These are phyloP conservation scores for Capreolus pygargus DNA, from an alignment of 2,113 vertebrate genomes.

Conservation along the genomic window DNA sequence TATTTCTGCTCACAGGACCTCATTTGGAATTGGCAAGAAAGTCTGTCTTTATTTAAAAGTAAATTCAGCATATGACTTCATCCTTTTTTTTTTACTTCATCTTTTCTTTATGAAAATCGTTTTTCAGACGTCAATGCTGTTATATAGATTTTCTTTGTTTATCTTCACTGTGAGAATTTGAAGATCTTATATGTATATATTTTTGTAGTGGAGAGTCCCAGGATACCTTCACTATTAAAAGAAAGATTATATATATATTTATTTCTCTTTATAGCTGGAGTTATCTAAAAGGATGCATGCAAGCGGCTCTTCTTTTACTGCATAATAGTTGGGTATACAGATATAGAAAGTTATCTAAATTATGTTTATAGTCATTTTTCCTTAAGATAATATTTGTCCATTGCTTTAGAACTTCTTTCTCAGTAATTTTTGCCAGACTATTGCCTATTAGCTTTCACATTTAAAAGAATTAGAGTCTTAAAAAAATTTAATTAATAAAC, in stretches of 20 bases:
- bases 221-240: constrained; percentile 3
- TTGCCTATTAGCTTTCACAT: background rate
- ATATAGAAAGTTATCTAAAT: background rate
- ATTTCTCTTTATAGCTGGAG: background rate
- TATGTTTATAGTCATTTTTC: background rate
- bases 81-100: background rate
- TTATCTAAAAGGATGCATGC: background rate
- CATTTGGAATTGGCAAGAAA: constrained; percentile 1
- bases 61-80: background rate
- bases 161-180: background rate
- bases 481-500: background rate
- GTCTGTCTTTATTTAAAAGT: constrained; percentile 19
- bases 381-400: background rate
- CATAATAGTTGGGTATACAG: constrained; percentile 1
- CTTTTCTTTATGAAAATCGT: background rate
- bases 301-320: background rate
- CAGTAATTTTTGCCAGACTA: background rate
- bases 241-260: background rate
- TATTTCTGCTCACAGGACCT: background rate
- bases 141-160: background rate
- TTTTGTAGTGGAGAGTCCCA: background rate
- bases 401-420: constrained; percentile 15
- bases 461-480: background rate
- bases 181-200: background rate
- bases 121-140: background rate